These are phyloP conservation scores for Trematomus bernacchii DNA, from an alignment of 2,797 vertebrate species.

Conservation along the genomic window DNA sequence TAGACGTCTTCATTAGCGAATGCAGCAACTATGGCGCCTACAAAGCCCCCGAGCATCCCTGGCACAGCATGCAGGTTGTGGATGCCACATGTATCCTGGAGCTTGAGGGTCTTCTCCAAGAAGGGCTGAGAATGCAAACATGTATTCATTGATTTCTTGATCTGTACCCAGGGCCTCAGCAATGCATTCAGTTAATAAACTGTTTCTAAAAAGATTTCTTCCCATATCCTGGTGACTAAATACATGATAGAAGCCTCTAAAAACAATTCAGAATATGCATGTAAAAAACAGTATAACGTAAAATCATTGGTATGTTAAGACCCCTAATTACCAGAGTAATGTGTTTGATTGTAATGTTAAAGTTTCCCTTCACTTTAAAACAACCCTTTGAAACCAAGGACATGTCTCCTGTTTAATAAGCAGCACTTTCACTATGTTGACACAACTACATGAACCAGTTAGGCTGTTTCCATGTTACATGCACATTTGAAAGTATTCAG, in stretches of 20 bases:
- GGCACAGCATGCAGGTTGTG: constrained; percentile 96
- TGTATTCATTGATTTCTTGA: neutral
- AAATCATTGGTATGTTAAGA: neutral
- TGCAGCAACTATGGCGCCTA: constrained; percentile 92
- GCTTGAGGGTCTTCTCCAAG: constrained; percentile 87
- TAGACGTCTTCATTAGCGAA: constrained; percentile 85
- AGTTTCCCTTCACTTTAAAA: neutral
- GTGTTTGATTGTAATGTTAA: no score
- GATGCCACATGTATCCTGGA: constrained; percentile 96
- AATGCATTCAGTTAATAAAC: no score
- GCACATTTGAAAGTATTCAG: neutral
- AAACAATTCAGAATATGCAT: no score
- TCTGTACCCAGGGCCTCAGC: neutral
- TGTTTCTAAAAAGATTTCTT: no score
- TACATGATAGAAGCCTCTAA: no score
- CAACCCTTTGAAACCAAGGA: neutral
- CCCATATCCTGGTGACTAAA: no score
- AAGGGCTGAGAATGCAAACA: constrained; percentile 85
- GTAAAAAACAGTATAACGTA: neutral
- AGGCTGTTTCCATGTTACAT: neutral
- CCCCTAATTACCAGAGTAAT: neutral
- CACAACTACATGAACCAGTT: neutral
- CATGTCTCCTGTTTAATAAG: neutral
- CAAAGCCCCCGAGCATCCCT: constrained; percentile 92
- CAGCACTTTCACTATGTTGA: neutral